Evolutionary conservation across 2,888 invertebrate species (phyloP).

Genomic region (Cryptocephalus primarius): DNA sequence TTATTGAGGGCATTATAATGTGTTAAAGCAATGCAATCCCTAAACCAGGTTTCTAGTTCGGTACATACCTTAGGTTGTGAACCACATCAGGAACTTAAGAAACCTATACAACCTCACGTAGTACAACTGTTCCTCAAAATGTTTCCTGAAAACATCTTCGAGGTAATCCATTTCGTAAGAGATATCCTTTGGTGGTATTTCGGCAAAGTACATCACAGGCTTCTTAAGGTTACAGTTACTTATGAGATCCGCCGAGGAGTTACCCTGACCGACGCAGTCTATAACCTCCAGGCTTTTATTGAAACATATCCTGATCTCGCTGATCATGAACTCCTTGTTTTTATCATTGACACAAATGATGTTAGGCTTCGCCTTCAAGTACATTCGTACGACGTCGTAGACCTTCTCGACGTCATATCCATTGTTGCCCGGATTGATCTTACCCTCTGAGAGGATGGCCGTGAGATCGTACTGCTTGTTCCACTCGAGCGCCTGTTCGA

Average conservation of each 20-base stretch:
- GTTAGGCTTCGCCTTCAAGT: constrained; percentile 47
- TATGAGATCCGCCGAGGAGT: constrained; percentile 30
- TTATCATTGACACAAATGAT: constrained; percentile 54
- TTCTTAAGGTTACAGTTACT: constrained; percentile 49
- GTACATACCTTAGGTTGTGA: constrained; percentile 42
- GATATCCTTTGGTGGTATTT: constrained; percentile 31
- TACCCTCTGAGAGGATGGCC: constrained; percentile 43
- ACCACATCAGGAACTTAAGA: constrained; percentile 49
- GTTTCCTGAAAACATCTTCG: constrained; percentile 14
- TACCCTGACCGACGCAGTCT: constrained; percentile 52
- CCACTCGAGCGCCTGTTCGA: constrained; percentile 51
- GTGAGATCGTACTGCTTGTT: constrained; percentile 50
- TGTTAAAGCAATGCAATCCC: no score
- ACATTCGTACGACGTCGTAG: constrained; percentile 42
- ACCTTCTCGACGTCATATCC: constrained; percentile 41
- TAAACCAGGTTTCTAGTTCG: background rate
- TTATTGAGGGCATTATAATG: no score
- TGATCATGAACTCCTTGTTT: constrained; percentile 47
- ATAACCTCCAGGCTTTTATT: constrained; percentile 51
- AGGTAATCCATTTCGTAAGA: constrained; percentile 12
- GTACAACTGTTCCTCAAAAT: constrained; percentile 11
- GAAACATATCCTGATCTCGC: constrained; percentile 66
- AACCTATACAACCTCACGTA: constrained; percentile 45
- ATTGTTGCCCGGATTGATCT: constrained; percentile 45
- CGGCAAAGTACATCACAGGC: constrained; percentile 46